phyloP scores from a whole-genome alignment of 2,888 invertebrate species.

The Meiosimyza platycephala region DNA sequence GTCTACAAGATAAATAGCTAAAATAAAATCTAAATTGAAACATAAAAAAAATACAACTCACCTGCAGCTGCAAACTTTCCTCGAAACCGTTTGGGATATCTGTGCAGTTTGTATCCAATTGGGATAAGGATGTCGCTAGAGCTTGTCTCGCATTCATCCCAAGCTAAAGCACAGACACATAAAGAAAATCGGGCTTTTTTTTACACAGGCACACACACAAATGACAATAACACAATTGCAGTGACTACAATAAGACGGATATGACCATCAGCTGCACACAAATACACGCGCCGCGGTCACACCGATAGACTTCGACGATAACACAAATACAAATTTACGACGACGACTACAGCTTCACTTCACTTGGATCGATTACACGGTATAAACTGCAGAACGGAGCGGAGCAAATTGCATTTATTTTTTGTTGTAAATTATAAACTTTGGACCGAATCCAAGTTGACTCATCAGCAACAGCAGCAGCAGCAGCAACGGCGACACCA shows the following conservation, averaged over 20 bases:
- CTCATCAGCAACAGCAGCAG: slow-evolving; percentile 18
- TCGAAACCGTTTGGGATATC: slow-evolving; percentile 56
- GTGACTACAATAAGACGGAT: background rate
- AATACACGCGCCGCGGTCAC: background rate
- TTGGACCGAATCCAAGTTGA: slow-evolving; percentile 26
- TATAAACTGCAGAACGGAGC: background rate
- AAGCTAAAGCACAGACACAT: slow-evolving; percentile 37
- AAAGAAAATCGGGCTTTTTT: background rate
- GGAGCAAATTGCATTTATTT: background rate
- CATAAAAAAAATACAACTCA: slow-evolving; percentile 33
- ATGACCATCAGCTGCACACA: slow-evolving; percentile 3
- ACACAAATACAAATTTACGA: background rate
- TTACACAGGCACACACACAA: slow-evolving; percentile 3
- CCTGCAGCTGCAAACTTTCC: slow-evolving; percentile 58
- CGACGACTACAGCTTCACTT: slow-evolving; percentile 6
- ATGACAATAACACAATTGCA: slow-evolving; percentile 1
- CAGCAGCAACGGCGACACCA: too few relatives aligned
- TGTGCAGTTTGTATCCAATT: slow-evolving; percentile 58
- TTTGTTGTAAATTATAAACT: slow-evolving; percentile 3
- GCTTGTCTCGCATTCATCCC: slow-evolving; percentile 65
- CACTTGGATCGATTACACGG: slow-evolving; percentile 23
- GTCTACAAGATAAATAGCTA: too few relatives aligned
- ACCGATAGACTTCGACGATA: background rate
- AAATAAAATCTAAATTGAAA: too few relatives aligned
- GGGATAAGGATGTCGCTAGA: slow-evolving; percentile 63